Percentiles rank a stretch among this genome's conserved stretches.
phyloP scores from a whole-genome alignment of 2,797 vertebrate genomes.

The Gallinago solitaria region DNA sequence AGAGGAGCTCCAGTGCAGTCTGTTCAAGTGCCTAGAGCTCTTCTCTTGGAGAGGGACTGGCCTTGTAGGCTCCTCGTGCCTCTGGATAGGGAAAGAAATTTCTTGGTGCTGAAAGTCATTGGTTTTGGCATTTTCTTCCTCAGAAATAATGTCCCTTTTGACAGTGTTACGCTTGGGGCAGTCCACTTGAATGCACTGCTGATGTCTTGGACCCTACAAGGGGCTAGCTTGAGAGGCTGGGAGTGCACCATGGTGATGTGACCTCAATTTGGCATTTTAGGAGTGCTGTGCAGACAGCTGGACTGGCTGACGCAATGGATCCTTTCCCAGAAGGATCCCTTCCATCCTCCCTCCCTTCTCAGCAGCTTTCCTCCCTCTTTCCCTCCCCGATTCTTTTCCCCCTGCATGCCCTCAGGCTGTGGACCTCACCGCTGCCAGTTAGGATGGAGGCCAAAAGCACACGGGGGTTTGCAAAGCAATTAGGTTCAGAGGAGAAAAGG shows the following conservation, averaged over 20 bases:
- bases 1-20: background rate
- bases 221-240: background rate
- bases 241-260: background rate
- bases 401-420: background rate
- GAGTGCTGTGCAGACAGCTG: background rate
- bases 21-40: background rate
- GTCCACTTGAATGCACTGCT: background rate
- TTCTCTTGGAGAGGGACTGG: background rate
- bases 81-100: background rate
- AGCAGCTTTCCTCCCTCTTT: background rate
- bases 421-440: background rate
- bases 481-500: background rate
- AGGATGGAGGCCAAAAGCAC: background rate
- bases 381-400: background rate
- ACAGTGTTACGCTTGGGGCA: background rate
- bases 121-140: constrained; percentile 9
- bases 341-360: background rate
- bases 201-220: background rate
- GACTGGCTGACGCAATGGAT: background rate
- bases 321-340: background rate
- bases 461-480: background rate
- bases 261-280: background rate
- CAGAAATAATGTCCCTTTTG: constrained; percentile 1
- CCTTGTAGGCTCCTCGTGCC: background rate
- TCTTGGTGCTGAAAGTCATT: background rate